Conservation (phyloP, 2,888 invertebrate genomes). For the Timema podura region DNA sequence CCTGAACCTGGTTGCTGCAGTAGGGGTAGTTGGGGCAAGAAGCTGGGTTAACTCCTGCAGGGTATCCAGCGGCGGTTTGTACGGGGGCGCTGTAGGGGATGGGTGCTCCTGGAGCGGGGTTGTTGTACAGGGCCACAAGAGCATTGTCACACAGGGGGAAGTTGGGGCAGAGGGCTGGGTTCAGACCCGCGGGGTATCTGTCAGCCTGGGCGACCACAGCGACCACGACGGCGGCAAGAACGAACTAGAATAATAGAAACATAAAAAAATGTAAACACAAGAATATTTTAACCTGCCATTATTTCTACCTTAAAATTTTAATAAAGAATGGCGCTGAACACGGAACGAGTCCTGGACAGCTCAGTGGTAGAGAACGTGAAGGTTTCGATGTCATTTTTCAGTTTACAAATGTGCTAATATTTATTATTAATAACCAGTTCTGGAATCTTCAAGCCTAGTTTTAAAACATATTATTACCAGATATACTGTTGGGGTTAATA, state of each 20-base stretch:
- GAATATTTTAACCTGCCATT: no score
- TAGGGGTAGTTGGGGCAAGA: conserved; percentile 59
- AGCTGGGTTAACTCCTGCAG: conserved; percentile 52
- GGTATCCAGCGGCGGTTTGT: conserved; percentile 43
- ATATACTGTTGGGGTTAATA: no score
- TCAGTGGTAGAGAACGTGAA: no score
- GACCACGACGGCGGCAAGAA: conserved; percentile 24
- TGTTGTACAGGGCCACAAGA: conserved; percentile 48
- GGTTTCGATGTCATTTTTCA: no score
- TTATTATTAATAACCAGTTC: no score
- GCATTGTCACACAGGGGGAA: conserved; percentile 53
- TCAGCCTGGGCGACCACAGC: conserved; percentile 45
- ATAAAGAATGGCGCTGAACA: no score
- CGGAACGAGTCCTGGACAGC: no score
- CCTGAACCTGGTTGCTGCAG: conserved; percentile 41
- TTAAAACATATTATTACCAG: no score
- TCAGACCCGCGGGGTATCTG: conserved; percentile 55
- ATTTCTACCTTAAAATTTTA: no score
- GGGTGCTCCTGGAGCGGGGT: conserved; percentile 44
- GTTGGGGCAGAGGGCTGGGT: conserved; percentile 56
- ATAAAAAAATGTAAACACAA: not conserved
- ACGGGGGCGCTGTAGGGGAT: conserved; percentile 40
- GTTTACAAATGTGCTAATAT: no score
- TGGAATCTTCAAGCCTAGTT: no score
- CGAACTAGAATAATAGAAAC: conserved; percentile 17